Conservation (phyloP, 2,113 vertebrate species). For the Chaenocephalus aceratus region DNA sequence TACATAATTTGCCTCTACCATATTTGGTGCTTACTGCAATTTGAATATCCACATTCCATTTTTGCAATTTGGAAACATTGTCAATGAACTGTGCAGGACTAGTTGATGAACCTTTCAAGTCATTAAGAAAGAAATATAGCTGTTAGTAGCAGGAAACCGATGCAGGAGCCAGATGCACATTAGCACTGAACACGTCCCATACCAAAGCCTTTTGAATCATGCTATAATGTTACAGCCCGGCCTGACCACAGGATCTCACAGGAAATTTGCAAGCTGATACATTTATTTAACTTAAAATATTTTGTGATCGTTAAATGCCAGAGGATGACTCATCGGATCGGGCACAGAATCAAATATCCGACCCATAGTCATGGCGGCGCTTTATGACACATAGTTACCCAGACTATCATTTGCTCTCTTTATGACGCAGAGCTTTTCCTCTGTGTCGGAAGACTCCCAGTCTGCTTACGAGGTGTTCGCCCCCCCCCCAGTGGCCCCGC, state of each 20-base stretch:
- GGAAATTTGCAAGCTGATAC: constrained; percentile 10
- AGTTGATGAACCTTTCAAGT: no score
- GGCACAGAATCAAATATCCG: background rate
- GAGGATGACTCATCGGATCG: background rate
- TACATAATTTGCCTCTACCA: no score
- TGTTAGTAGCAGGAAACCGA: constrained; percentile 7
- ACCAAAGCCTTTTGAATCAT: constrained; percentile 21
- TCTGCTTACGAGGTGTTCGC: constrained; percentile 43
- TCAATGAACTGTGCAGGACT: no score
- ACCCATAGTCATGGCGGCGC: background rate
- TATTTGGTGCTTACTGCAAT: no score
- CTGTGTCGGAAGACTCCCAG: constrained; percentile 34
- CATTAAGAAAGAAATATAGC: no score
- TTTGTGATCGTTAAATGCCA: background rate
- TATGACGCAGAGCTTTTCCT: constrained; percentile 36
- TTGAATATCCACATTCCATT: no score
- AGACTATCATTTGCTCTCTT: constrained; percentile 25
- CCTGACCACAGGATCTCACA: background rate
- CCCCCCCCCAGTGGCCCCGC: background rate
- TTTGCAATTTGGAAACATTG: no score
- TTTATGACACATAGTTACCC: constrained; percentile 9
- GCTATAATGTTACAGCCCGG: constrained; percentile 13
- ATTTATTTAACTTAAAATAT: constrained; percentile 1
- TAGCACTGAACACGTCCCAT: constrained; percentile 23
- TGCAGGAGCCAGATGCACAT: background rate